Percentiles rank a stretch among this genome's conserved stretches.
Evolutionary conservation across 2,888 invertebrate species (phyloP).

Genomic region (Liposcelis brunnea): DNA sequence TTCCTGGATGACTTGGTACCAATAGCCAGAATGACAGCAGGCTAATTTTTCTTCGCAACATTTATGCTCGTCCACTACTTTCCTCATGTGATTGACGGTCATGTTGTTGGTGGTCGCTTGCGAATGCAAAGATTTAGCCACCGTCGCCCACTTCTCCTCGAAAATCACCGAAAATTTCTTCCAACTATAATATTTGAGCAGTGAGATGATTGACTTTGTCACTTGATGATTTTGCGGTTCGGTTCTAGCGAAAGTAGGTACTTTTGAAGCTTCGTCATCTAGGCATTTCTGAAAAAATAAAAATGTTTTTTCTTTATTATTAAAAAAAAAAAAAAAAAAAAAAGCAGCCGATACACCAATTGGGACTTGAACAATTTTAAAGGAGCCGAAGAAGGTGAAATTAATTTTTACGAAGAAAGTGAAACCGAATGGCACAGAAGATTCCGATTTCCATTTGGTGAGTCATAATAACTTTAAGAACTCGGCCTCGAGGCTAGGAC

Average conservation of each 20-base stretch:
- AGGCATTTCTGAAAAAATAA: slow-evolving; percentile 72
- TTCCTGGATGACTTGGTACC: slow-evolving; percentile 69
- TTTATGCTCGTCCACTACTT: slow-evolving; percentile 50
- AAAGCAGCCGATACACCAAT: too few species aligned
- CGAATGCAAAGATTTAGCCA: slow-evolving; percentile 60
- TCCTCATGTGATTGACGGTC: slow-evolving; percentile 62
- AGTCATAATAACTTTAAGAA: too few species aligned
- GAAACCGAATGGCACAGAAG: too few species aligned
- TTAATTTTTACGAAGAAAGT: too few species aligned
- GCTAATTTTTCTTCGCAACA: slow-evolving; percentile 59
- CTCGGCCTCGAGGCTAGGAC: too few species aligned
- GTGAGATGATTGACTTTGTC: slow-evolving; percentile 82
- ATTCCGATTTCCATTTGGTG: too few species aligned
- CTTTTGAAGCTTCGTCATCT: slow-evolving; percentile 70
- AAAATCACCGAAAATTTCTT: slow-evolving; percentile 79
- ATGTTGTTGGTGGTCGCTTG: slow-evolving; percentile 62
- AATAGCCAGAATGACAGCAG: slow-evolving; percentile 62
- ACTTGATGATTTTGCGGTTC: slow-evolving; percentile 92
- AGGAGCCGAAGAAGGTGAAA: slow-evolving; percentile 5
- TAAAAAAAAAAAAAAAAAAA: slow-evolving; percentile 12
- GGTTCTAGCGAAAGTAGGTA: slow-evolving; percentile 82
- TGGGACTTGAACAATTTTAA: too few species aligned
- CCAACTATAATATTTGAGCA: slow-evolving; percentile 85
- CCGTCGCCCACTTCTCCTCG: slow-evolving; percentile 64
- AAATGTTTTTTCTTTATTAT: slow-evolving; percentile 11